Evolutionary conservation across 2,113 vertebrate species (phyloP), one percentile per base, ranked within the genome.

Genomic region (Chrysemys picta): DNA sequence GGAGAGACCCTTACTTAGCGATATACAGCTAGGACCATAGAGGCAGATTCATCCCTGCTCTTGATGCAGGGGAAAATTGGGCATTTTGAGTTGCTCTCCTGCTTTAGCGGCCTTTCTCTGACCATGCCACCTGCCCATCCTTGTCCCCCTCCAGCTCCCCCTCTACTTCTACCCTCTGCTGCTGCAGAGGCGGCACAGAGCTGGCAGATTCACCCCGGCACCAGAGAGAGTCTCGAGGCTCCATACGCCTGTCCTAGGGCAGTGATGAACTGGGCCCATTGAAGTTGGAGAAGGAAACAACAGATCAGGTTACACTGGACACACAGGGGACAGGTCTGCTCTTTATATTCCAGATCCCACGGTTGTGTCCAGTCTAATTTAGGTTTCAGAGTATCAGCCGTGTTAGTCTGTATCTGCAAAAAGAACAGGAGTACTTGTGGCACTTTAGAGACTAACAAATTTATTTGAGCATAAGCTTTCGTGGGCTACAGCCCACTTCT

Each of bases 351-450:
- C 90, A 94, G 90, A 94, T 49, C 82, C 84, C 72, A 89, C 8
- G n/a, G 93, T 91, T 94, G 96, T 94, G 91, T 59, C 86, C 78
- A 93, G 93, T 94, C 93, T 94, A 96, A 97, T 96, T 94, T 93
- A 96, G 45, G 6, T 45, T 45, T 45, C 45, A 45, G 45, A 45
- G 45, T 45, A 45, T 5, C 6, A 45, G 45, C 45, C 45, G 45
- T 45, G 45, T 45, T 45, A 45, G 45, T 45, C 45, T 45, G 45
- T 45, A 45, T 45, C 45, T 6, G 45, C 5, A 45, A 45, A 45
- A 45, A 45, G 45, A 45, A 45, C 45, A 45, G 45, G 45, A 45
- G 45, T 45, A 45, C 45, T 45, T 45, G 45, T 45, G 45, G 45
- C 45, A 45, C 45, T 6, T 45, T 45, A 45, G 45, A 45, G 45